Conservation (phyloP, 1,140 invertebrate species). For the Ostrea denselamellosa region DNA sequence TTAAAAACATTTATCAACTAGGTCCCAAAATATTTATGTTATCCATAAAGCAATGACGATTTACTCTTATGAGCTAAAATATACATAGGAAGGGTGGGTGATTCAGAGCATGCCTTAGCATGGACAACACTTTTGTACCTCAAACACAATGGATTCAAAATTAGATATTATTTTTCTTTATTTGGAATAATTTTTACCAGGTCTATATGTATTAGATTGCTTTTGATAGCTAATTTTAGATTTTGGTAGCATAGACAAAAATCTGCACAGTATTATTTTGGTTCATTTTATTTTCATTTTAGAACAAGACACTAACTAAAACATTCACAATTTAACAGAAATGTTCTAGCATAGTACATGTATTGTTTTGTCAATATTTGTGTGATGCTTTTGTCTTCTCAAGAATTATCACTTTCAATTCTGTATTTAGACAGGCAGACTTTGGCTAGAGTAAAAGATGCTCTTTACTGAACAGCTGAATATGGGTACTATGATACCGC, state of each 20-base stretch:
- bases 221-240: not conserved
- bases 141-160: not conserved
- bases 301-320: not conserved
- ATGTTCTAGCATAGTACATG: not conserved
- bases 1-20: not conserved
- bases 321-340: not conserved
- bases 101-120: conserved; percentile 4
- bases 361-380: not conserved
- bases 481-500: no score
- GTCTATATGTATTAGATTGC: not conserved
- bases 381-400: not conserved
- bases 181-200: not conserved
- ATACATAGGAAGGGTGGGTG: not conserved
- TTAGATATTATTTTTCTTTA: not conserved
- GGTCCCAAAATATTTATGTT: not conserved
- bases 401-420: not conserved
- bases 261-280: not conserved
- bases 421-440: no score
- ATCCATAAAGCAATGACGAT: not conserved
- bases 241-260: not conserved
- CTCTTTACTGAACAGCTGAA: no score
- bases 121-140: not conserved
- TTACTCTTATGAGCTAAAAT: not conserved
- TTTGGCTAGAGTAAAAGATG: no score
- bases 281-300: conserved; percentile 17